phyloP scores from a whole-genome alignment of 2,888 invertebrate species.

The Cryptus viduatorius region DNA sequence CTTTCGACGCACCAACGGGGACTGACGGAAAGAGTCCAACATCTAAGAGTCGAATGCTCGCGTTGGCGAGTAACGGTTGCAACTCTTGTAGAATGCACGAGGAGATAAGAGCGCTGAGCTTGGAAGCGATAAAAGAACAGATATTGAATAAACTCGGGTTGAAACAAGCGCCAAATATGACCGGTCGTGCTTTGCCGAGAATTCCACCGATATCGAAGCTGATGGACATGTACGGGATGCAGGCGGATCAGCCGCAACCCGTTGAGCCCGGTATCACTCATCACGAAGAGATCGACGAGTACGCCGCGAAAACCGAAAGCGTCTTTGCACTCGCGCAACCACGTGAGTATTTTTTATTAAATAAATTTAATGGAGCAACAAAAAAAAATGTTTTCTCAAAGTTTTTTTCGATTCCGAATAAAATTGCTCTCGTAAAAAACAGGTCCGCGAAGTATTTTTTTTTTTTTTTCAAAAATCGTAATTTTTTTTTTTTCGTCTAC shows the following conservation, averaged over 20 bases:
- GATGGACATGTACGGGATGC: slow-evolving; percentile 85
- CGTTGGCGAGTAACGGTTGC: slow-evolving; percentile 83
- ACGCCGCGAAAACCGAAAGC: slow-evolving; percentile 85
- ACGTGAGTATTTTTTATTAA: slow-evolving; percentile 80
- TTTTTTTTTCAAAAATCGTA: too few species aligned
- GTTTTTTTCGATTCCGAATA: too few species aligned
- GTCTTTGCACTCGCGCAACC: slow-evolving; percentile 85
- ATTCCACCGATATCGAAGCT: slow-evolving; percentile 86
- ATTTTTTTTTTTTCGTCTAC: too few species aligned
- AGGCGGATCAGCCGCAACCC: slow-evolving; percentile 83
- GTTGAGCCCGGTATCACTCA: slow-evolving; percentile 84
- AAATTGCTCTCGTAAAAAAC: too few species aligned
- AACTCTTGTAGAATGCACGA: slow-evolving; percentile 87
- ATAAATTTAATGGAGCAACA: neutral
- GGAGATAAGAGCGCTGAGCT: slow-evolving; percentile 86
- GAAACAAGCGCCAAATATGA: slow-evolving; percentile 87
- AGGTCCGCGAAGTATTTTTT: too few species aligned
- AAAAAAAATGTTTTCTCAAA: neutral
- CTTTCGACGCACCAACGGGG: slow-evolving; percentile 79
- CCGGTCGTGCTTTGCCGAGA: slow-evolving; percentile 86
- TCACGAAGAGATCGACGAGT: slow-evolving; percentile 85
- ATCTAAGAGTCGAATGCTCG: slow-evolving; percentile 68
- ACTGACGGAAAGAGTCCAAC: slow-evolving; percentile 70
- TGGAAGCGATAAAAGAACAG: slow-evolving; percentile 88
- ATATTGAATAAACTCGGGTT: slow-evolving; percentile 87